Evolutionary conservation across 2,113 vertebrate genomes (phyloP), one percentile per base, ranked within the genome.

Genomic region (Ginglymostoma cirratum): DNA sequence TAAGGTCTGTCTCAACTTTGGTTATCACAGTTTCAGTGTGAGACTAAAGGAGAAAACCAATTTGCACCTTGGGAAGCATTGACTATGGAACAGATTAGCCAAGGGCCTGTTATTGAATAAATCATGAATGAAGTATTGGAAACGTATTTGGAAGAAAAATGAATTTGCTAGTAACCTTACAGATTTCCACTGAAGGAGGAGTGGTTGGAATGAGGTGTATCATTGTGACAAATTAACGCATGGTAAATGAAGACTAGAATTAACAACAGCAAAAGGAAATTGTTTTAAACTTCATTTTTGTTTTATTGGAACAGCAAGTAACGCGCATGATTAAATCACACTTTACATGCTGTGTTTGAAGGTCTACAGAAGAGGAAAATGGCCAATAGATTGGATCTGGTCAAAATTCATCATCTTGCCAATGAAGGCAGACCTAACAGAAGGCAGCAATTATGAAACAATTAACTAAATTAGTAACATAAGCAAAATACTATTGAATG

Each of bases 401-500:
- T 72, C 93, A 48, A 38, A 95, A 95, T 95, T 95, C 24, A 95
- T 95, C 93, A 95, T 45, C 92, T 94, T 45, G 67, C 93, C 93
- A 70, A 48, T 14, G 42, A 94, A 95, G 93, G 17, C 89, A 93
- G 61, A 66, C 23, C 93, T 34, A 70, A 95, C 93, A 95, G 93
- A 72, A 95, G 65, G 93, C 42, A 95, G 93, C 93, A 95, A 95
- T 95, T 95, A 95, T 48, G 65, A 67, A 95, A 27, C 67, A 95
- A 95, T 95, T 95, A 95, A 30, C 93, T 93, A 93, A 93, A 93
- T 95, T 95, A 95, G 93, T 48, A 69, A 45, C 66, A 95, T 24
- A 70, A 95, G 67, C 67, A 70, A 95, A 95, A 95, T 95, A 95
- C 38, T 48, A 24, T 12, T 70, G 67, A 95, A 69, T 70, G 67